These are phyloP conservation scores for Megaceryle maxima DNA, from an alignment of 2,113 vertebrate genomes.

Conservation along the genomic window DNA sequence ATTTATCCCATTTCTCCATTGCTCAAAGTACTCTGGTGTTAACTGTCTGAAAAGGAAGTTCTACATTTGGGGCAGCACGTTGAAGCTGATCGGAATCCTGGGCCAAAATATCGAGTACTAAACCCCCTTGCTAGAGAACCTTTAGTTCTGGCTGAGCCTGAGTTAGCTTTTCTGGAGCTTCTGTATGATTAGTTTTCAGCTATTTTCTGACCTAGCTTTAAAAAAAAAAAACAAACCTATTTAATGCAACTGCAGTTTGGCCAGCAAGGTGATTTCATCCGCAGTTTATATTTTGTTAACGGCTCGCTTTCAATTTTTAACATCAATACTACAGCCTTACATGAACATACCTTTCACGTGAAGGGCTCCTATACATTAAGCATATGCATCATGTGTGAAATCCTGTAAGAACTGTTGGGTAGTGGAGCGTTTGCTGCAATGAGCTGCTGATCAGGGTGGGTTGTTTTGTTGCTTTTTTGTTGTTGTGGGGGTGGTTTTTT, in stretches of 20 bases:
- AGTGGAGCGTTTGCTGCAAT: background rate
- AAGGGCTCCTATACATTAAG: background rate
- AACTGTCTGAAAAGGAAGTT: background rate
- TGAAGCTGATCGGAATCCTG: background rate
- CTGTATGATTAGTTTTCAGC: background rate
- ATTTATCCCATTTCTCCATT: background rate
- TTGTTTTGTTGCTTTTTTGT: background rate
- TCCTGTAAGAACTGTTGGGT: background rate
- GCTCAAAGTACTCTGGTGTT: background rate
- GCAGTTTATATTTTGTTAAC: background rate
- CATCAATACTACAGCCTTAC: background rate
- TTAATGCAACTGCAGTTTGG: background rate
- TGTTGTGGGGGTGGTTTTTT: background rate
- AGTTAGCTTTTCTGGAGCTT: background rate
- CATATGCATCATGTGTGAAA: background rate
- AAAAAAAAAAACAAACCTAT: background rate
- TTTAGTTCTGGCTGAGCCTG: background rate
- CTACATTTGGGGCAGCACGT: background rate
- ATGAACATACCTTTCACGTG: background rate
- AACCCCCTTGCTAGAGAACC: fast-evolving
- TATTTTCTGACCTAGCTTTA: background rate
- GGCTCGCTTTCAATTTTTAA: background rate
- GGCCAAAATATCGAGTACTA: background rate
- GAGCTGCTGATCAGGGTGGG: background rate
- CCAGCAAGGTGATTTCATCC: background rate